Evolutionary conservation across 1,140 invertebrate species (phyloP).

Genomic region (Andrena cerasifolii): DNA sequence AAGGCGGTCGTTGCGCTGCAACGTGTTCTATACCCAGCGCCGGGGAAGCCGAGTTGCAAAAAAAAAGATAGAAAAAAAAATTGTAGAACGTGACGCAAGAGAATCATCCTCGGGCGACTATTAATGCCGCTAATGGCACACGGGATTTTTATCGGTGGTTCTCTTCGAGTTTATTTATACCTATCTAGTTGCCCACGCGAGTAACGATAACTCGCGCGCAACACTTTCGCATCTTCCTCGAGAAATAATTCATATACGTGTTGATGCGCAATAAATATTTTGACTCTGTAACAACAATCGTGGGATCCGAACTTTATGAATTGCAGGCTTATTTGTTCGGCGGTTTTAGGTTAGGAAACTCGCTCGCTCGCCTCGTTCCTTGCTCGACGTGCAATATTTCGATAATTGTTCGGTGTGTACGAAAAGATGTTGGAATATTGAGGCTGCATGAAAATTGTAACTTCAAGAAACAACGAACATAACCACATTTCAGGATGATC

Average conservation of each 20-base stretch:
- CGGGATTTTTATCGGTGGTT: slow-evolving; percentile 3
- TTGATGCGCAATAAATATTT: no score
- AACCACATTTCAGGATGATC: no score
- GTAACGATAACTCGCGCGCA: neutral
- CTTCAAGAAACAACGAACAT: neutral
- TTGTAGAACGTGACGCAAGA: slow-evolving; percentile 27
- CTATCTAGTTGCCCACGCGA: neutral
- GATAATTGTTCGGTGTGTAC: no score
- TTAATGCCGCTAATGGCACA: slow-evolving; percentile 14
- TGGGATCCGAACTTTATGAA: no score
- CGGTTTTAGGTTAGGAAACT: no score
- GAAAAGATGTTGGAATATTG: no score
- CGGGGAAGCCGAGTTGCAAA: slow-evolving; percentile 16
- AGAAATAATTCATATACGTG: neutral
- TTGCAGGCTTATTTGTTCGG: no score
- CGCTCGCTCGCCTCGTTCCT: no score
- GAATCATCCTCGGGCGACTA: slow-evolving; percentile 1
- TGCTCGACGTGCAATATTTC: no score
- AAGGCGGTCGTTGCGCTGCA: slow-evolving; percentile 62
- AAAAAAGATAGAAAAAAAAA: no score
- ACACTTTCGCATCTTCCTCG: neutral
- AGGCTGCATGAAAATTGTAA: no score
- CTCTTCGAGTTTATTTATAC: slow-evolving; percentile 15
- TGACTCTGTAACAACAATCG: no score
- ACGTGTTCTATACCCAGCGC: slow-evolving; percentile 2